Conservation (phyloP, 2,113 vertebrate species). For the Stigmatopora argus region DNA sequence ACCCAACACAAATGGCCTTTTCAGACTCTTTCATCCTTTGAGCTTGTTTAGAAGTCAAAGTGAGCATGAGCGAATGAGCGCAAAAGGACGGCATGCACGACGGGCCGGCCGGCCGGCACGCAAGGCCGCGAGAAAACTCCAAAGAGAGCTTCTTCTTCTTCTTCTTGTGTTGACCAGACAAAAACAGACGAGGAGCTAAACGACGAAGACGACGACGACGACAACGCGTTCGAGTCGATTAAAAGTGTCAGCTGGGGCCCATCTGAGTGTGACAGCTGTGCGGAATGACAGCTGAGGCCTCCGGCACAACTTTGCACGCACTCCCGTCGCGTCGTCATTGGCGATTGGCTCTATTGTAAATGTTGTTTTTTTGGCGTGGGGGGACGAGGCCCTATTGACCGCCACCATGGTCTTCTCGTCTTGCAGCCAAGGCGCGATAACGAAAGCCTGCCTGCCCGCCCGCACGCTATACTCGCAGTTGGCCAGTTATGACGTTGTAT, state of each 20-base stretch:
- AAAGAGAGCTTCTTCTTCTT: background rate
- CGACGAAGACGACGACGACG: too few relatives aligned
- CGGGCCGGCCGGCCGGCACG: background rate
- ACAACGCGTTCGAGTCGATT: background rate
- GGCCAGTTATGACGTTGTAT: slow-evolving; percentile 61
- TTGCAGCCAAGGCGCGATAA: background rate
- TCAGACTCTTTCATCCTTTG: background rate
- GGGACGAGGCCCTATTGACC: background rate
- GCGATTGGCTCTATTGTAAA: background rate
- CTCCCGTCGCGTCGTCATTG: background rate
- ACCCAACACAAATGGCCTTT: too few relatives aligned
- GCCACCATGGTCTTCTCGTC: background rate
- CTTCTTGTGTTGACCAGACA: background rate
- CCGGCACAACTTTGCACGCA: slow-evolving; percentile 7
- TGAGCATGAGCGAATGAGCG: background rate
- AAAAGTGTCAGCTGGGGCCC: background rate
- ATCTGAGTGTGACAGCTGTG: slow-evolving; percentile 6
- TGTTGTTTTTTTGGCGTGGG: background rate
- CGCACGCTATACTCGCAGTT: slow-evolving; percentile 12
- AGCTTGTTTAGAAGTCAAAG: background rate
- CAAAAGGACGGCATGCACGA: background rate
- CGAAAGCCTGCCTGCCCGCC: background rate
- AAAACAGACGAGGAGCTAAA: background rate
- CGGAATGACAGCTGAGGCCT: slow-evolving; percentile 3
- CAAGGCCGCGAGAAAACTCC: slow-evolving; percentile 4